Evolutionary conservation across 2,797 vertebrate species (phyloP).

Genomic region (Pangasius larnaudii): DNA sequence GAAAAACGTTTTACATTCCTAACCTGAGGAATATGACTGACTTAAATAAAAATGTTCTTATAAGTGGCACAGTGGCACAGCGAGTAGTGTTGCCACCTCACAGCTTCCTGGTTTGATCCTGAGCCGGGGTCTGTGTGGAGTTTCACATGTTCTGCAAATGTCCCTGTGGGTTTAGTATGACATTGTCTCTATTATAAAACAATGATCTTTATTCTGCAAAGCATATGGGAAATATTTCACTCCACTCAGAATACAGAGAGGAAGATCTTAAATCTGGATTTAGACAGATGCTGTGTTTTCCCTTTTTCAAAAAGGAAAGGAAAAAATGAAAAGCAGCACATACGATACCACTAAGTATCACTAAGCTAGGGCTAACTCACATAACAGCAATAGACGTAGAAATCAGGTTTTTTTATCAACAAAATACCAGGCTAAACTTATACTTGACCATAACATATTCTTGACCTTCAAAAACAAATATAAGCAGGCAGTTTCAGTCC

Average conservation of each 20-base stretch:
- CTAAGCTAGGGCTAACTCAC: not conserved
- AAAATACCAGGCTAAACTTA: not conserved
- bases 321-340: not conserved
- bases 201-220: not conserved
- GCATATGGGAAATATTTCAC: not conserved
- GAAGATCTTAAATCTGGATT: not conserved
- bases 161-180: not conserved
- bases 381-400: not conserved
- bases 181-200: not conserved
- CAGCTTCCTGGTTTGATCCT: not conserved
- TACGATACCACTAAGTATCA: not conserved
- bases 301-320: not conserved
- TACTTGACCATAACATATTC: not conserved
- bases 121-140: not conserved
- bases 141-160: not conserved
- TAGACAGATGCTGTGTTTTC: not conserved
- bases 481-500: not conserved
- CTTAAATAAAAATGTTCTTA: not conserved
- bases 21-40: not conserved
- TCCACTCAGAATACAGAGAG: not conserved
- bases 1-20: not conserved
- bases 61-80: not conserved
- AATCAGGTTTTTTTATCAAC: not conserved
- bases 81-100: not conserved
- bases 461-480: not conserved